phyloP scores from a whole-genome alignment of 2,113 vertebrate species.

The Oncorhynchus mykiss region DNA sequence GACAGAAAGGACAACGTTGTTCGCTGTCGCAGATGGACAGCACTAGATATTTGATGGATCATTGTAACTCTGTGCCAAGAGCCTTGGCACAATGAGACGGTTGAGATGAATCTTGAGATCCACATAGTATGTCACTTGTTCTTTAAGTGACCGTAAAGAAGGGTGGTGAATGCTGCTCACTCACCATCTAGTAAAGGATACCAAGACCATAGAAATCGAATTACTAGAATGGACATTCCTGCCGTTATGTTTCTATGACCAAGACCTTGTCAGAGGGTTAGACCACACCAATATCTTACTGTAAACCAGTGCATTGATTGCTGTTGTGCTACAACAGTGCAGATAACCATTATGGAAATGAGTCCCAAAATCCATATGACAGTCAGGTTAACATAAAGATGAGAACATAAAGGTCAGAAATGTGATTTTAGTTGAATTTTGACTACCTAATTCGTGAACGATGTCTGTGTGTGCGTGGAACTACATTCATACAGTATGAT shows the following conservation, averaged over 20 bases:
- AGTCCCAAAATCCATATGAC: no score
- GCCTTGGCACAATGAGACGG: conserved; percentile 65
- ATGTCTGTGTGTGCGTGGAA: neutral
- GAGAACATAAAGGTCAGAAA: no score
- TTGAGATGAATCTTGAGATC: conserved; percentile 63
- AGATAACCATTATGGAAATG: no score
- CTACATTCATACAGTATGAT: conserved; percentile 2
- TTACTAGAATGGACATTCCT: no score
- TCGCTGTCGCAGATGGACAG: conserved; percentile 67
- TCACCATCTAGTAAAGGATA: neutral
- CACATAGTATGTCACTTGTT: conserved; percentile 45
- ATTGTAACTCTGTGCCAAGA: conserved; percentile 68
- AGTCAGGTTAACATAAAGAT: neutral
- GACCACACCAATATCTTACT: neutral
- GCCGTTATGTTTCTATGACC: neutral
- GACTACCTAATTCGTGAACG: neutral
- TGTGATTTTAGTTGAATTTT: neutral
- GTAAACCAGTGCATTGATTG: neutral
- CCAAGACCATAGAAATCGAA: neutral
- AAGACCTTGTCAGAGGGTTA: neutral
- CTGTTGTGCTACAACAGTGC: neutral
- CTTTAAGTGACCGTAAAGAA: conserved; percentile 48
- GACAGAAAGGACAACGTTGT: conserved; percentile 73
- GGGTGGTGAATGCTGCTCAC: conserved; percentile 41
- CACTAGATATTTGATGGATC: conserved; percentile 62